Conservation (phyloP, 2,888 invertebrate species). For the Callinectes sapidus region DNA sequence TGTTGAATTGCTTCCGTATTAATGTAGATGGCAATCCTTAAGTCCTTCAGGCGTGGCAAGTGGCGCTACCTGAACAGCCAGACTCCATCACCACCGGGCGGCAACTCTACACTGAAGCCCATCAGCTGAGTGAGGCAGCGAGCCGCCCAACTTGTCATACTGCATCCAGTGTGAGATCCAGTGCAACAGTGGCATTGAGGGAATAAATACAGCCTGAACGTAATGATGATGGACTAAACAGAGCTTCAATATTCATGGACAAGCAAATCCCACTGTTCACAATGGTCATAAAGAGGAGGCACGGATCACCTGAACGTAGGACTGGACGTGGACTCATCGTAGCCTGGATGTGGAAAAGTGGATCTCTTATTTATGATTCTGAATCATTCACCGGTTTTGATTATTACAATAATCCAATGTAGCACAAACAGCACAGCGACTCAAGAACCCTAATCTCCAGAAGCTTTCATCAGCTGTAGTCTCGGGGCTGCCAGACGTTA, state of each 20-base stretch:
- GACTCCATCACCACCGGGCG: not conserved
- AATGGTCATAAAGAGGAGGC: not conserved
- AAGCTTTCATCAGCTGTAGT: slow-evolving; percentile 18
- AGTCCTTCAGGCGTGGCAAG: not conserved
- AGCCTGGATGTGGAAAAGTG: not conserved
- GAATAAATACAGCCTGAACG: not conserved
- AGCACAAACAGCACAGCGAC: not conserved
- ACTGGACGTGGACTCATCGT: not conserved
- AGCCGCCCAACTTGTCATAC: slow-evolving; percentile 23
- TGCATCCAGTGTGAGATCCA: not conserved
- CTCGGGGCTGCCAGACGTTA: slow-evolving; percentile 22
- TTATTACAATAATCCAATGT: not conserved
- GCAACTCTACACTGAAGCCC: slow-evolving; percentile 17
- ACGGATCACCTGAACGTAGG: not conserved
- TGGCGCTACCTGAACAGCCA: not conserved
- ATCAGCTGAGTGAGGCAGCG: slow-evolving; percentile 12
- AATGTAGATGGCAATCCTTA: not conserved
- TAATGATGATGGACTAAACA: not conserved
- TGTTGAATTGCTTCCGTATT: not conserved
- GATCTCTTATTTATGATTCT: not conserved
- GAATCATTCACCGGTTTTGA: not conserved
- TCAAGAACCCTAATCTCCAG: not conserved
- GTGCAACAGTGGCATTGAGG: not conserved
- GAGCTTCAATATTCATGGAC: not conserved
- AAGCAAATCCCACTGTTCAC: not conserved